These are phyloP conservation scores for Phyllotreta cruciferae DNA, from an alignment of 2,888 invertebrate genomes.

Conservation along the genomic window DNA sequence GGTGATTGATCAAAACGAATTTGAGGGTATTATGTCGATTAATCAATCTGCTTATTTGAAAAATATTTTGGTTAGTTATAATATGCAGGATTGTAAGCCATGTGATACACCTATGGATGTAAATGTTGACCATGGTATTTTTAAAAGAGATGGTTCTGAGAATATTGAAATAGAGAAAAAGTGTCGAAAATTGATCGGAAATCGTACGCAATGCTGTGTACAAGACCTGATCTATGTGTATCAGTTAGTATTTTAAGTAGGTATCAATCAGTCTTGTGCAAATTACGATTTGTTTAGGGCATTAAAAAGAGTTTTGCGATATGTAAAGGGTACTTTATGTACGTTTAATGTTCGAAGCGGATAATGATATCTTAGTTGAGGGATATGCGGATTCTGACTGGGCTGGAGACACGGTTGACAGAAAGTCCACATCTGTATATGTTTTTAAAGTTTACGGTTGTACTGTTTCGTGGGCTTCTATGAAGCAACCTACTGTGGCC, in stretches of 20 bases:
- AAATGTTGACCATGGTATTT: too few species aligned
- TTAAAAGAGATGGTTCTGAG: too few species aligned
- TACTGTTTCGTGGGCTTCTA: conserved; percentile 47
- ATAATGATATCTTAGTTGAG: conserved; percentile 11
- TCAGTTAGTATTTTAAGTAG: too few species aligned
- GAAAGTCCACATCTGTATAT: conserved; percentile 43
- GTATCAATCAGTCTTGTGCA: too few species aligned
- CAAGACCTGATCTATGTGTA: too few species aligned
- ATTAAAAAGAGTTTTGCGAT: conserved; percentile 14
- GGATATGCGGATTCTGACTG: conserved; percentile 32
- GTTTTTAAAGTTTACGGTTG: conserved; percentile 44
- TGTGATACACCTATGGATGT: conserved; percentile 6
- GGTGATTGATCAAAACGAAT: conserved; percentile 16
- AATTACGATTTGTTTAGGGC: too few species aligned
- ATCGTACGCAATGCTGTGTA: too few species aligned
- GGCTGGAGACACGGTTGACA: conserved; percentile 28
- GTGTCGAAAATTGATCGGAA: too few species aligned
- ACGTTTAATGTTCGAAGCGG: conserved; percentile 28
- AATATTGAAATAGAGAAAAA: too few species aligned
- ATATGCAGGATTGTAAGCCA: background rate
- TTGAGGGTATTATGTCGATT: conserved; percentile 9
- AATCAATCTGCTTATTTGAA: conserved; percentile 16
- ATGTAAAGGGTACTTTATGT: conserved; percentile 34
- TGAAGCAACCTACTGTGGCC: conserved; percentile 43
- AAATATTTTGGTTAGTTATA: conserved; percentile 7